These are phyloP conservation scores for Tupiocoris notatus DNA, from an alignment of 2,888 invertebrate genomes.

Conservation along the genomic window DNA sequence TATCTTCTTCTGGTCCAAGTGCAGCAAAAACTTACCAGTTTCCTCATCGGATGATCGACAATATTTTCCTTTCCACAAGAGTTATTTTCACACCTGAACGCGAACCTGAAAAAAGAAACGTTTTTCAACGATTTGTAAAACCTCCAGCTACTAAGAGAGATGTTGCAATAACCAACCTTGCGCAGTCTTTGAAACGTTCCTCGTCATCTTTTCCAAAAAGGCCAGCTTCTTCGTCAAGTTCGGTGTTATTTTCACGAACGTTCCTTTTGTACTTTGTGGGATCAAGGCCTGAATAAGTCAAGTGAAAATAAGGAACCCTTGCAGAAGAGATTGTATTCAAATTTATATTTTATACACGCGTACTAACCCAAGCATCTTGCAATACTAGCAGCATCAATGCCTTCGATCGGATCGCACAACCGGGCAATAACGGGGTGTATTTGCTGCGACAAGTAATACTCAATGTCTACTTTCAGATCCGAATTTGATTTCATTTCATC, in stretches of 20 bases:
- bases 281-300: constrained; percentile 56
- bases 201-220: constrained; percentile 54
- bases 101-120: constrained; percentile 58
- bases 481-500: constrained; percentile 79
- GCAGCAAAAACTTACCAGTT: constrained; percentile 54
- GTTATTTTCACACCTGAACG: constrained; percentile 59
- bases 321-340: background rate
- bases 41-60: constrained; percentile 54
- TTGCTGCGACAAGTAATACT: constrained; percentile 93
- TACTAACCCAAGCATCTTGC: constrained; percentile 78
- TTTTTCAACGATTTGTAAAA: background rate
- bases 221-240: constrained; percentile 50
- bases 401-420: constrained; percentile 93
- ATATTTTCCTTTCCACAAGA: constrained; percentile 56
- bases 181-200: constrained; percentile 60
- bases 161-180: constrained; percentile 52
- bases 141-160: background rate
- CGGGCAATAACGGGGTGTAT: constrained; percentile 94
- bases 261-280: constrained; percentile 55
- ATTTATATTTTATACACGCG: background rate
- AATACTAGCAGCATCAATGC: constrained; percentile 84
- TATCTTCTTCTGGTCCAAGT: no score
- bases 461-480: constrained; percentile 71
- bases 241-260: constrained; percentile 37
- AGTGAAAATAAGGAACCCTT: background rate